Percentiles rank a stretch among this genome's conserved stretches.
phyloP scores from a whole-genome alignment of 1,140 invertebrate species.

The Apis dorsata region DNA sequence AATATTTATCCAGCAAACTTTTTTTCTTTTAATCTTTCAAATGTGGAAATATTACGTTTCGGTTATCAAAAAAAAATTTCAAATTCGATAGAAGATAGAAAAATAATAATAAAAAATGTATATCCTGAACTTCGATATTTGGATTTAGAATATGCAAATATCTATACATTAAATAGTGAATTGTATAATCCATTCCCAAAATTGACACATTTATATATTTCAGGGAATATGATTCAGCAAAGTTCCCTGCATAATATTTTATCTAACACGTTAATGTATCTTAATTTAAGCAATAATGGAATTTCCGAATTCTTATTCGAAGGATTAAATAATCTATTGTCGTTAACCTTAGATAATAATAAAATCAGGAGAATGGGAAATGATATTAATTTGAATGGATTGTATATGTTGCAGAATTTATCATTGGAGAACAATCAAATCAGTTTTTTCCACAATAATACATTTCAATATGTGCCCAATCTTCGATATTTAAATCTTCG shows the following conservation, averaged over 20 bases:
- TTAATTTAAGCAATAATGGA: background rate
- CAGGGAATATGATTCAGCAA: fast-evolving
- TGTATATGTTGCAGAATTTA: background rate
- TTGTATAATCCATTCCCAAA: background rate
- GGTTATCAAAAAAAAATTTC: background rate
- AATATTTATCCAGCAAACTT: fast-evolving
- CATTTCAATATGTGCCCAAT: background rate
- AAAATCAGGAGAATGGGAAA: fast-evolving
- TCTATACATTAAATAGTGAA: fast-evolving
- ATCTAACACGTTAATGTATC: background rate
- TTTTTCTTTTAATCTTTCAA: constrained; percentile 1
- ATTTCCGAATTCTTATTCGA: fast-evolving
- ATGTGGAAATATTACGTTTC: constrained; percentile 5
- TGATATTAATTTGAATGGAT: background rate
- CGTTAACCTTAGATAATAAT: background rate
- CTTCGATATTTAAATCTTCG: background rate
- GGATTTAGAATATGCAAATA: background rate
- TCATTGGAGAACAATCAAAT: background rate
- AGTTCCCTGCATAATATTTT: too few species aligned
- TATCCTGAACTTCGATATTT: constrained; percentile 32
- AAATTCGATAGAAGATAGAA: fast-evolving
- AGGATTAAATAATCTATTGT: background rate
- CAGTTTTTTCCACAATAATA: fast-evolving
- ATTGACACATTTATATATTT: constrained; percentile 34
- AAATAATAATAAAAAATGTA: fast-evolving